Conservation (phyloP, 2,113 vertebrate genomes). For the Pitta sordida region DNA sequence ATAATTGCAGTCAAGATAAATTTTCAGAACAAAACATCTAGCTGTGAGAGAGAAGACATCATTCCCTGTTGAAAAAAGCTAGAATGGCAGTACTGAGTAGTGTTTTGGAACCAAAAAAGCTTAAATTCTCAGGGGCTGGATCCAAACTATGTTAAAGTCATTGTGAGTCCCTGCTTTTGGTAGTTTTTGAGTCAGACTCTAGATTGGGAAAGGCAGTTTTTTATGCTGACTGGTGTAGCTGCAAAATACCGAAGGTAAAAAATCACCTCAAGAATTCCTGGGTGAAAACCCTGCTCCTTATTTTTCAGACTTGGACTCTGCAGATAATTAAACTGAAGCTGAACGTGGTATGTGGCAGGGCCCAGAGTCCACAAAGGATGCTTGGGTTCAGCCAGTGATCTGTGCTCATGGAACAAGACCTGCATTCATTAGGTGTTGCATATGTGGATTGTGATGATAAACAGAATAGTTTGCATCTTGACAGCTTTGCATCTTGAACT, state of each 20-base stretch:
- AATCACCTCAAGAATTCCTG: neutral
- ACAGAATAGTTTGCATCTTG: too few relatives aligned
- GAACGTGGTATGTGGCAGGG: neutral
- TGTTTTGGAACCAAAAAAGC: neutral
- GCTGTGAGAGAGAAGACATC: neutral
- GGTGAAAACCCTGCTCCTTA: neutral
- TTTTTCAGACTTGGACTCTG: neutral
- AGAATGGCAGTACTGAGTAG: neutral
- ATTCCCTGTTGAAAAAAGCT: neutral
- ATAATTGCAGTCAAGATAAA: neutral
- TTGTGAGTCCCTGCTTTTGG: neutral
- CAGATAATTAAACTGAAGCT: conserved; percentile 8
- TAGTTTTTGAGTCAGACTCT: neutral
- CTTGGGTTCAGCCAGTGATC: neutral
- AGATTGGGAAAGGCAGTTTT: neutral
- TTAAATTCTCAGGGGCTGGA: neutral
- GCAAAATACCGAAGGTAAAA: neutral
- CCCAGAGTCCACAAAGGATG: neutral
- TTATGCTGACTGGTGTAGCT: neutral
- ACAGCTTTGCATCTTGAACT: neutral
- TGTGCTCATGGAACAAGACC: neutral
- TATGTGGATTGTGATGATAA: neutral
- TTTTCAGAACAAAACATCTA: neutral
- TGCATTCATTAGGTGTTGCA: neutral
- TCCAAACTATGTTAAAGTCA: neutral